Evolutionary conservation across 1,140 invertebrate genomes (phyloP).

Genomic region (Zaprionus africanus): DNA sequence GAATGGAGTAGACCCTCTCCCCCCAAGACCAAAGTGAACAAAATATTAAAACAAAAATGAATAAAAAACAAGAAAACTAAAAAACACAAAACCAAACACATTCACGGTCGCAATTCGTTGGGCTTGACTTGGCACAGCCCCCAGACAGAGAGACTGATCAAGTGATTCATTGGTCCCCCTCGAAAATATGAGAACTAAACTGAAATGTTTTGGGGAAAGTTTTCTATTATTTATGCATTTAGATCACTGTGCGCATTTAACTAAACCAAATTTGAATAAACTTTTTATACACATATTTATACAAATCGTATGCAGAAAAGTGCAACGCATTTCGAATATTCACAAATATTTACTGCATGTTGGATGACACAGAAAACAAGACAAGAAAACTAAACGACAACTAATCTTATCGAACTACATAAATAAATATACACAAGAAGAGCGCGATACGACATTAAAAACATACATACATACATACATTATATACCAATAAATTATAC

Average conservation of each 20-base stretch:
- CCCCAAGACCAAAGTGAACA: not conserved
- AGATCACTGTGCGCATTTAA: conserved; percentile 38
- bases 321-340: conserved; percentile 21
- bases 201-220: conserved; percentile 10
- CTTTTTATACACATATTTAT: conserved; percentile 58
- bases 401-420: conserved; percentile 52
- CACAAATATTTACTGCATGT: conserved; percentile 21
- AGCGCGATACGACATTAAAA: conserved; percentile 9
- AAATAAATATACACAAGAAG: conserved; percentile 29
- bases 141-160: conserved; percentile 63
- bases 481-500: conserved; percentile 43
- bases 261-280: conserved; percentile 29
- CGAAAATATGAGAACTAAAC: not conserved
- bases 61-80: not conserved
- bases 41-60: not conserved
- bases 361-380: conserved; percentile 20
- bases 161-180: conserved; percentile 56
- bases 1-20: conserved; percentile 30
- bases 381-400: conserved; percentile 42
- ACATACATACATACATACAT: conserved; percentile 39
- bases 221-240: conserved; percentile 47
- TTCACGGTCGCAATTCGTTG: conserved; percentile 62
- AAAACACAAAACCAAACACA: conserved; percentile 19
- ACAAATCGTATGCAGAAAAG: conserved; percentile 27
- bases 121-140: conserved; percentile 55